phyloP scores from a whole-genome alignment of 2,888 invertebrate genomes.

The Notodonta ziczac region DNA sequence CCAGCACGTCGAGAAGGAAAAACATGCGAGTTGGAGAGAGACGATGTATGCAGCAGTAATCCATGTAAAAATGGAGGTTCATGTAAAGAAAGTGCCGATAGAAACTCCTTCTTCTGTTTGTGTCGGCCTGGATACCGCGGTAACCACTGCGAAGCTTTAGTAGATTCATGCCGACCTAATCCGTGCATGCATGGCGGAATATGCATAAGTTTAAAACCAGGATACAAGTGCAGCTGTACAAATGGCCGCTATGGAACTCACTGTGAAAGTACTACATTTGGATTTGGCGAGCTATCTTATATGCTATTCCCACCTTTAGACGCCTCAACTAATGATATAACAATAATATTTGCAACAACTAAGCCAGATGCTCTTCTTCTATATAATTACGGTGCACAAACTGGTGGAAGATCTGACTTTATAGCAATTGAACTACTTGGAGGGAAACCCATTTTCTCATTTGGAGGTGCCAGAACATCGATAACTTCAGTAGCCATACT shows the following conservation, averaged over 20 bases:
- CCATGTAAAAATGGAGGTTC: constrained; percentile 97
- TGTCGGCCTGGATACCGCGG: constrained; percentile 97
- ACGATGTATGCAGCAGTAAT: constrained; percentile 92
- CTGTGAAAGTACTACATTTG: constrained; percentile 95
- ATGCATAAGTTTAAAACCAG: constrained; percentile 94
- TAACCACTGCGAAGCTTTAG: constrained; percentile 93
- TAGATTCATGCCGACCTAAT: constrained; percentile 96
- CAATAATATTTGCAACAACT: constrained; percentile 95
- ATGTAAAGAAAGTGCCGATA: constrained; percentile 94
- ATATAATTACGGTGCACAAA: constrained; percentile 95
- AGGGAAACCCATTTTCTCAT: constrained; percentile 94
- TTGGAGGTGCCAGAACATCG: constrained; percentile 94
- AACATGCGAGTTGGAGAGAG: constrained; percentile 92
- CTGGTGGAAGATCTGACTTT: constrained; percentile 95
- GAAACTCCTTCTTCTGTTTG: constrained; percentile 95
- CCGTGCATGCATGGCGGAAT: constrained; percentile 96
- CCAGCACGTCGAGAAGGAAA: constrained; percentile 91
- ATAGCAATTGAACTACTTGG: constrained; percentile 94
- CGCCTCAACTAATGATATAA: constrained; percentile 95
- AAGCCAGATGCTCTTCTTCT: constrained; percentile 94
- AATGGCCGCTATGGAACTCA: constrained; percentile 95
- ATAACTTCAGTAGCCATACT: constrained; percentile 91
- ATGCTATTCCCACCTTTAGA: constrained; percentile 95
- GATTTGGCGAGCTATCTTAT: constrained; percentile 95
- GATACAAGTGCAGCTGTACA: constrained; percentile 93